These are phyloP conservation scores for Pocota personata DNA, from an alignment of 2,888 invertebrate species.

Conservation along the genomic window DNA sequence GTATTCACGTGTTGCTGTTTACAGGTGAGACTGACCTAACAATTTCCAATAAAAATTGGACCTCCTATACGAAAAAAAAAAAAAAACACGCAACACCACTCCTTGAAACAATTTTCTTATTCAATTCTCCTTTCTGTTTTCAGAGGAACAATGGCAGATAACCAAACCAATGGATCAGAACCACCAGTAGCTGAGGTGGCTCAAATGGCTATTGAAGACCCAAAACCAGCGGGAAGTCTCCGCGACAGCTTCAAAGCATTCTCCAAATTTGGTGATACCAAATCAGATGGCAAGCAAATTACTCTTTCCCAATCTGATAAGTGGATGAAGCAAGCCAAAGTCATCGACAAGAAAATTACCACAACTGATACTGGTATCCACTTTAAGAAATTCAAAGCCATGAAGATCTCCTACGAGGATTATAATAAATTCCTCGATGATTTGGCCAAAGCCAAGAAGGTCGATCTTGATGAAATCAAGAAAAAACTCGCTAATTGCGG, in stretches of 20 bases:
- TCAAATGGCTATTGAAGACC: slow-evolving; percentile 80
- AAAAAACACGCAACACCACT: not conserved
- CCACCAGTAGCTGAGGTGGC: slow-evolving; percentile 80
- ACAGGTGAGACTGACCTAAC: slow-evolving; percentile 67
- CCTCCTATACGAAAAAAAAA: too few relatives aligned
- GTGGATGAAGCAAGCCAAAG: slow-evolving; percentile 96
- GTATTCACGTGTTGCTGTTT: slow-evolving; percentile 75
- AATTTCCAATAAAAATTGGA: not conserved
- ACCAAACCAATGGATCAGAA: slow-evolving; percentile 75
- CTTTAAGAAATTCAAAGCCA: slow-evolving; percentile 93
- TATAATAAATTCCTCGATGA: slow-evolving; percentile 94
- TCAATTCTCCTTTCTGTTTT: slow-evolving; percentile 50
- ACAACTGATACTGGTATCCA: slow-evolving; percentile 95
- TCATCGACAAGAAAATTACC: slow-evolving; percentile 92
- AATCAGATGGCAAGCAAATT: slow-evolving; percentile 92
- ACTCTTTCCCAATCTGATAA: slow-evolving; percentile 96
- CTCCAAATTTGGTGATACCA: slow-evolving; percentile 93
- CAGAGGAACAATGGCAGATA: slow-evolving; percentile 73
- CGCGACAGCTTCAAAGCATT: slow-evolving; percentile 91
- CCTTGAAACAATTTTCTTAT: not conserved
- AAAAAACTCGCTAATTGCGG: slow-evolving; percentile 91
- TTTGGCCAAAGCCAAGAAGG: slow-evolving; percentile 91
- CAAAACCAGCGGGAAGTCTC: slow-evolving; percentile 82
- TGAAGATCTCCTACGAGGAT: slow-evolving; percentile 90
- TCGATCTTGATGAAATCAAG: slow-evolving; percentile 91